Conservation (phyloP, 2,888 invertebrate genomes). For the Cenopis cana region DNA sequence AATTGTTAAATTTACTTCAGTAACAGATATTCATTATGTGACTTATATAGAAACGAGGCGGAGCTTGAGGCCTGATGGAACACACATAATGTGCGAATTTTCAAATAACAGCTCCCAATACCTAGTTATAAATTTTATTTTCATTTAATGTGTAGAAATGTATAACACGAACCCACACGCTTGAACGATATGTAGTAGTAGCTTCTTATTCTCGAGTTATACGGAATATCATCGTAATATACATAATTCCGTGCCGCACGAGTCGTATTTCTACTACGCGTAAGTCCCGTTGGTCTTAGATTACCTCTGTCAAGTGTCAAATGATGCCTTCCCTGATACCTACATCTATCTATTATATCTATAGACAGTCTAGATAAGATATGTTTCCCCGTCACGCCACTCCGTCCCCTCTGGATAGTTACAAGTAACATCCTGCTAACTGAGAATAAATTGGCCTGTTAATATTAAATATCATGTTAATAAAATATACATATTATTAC, state of each 20-base stretch:
- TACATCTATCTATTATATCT: constrained; percentile 23
- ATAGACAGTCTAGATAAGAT: constrained; percentile 22
- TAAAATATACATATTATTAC: background rate
- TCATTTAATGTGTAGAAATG: background rate
- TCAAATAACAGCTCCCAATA: background rate
- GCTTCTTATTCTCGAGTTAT: background rate
- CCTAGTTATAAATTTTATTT: background rate
- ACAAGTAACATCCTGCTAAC: constrained; percentile 15
- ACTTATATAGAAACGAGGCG: background rate
- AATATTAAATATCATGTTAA: constrained; percentile 1
- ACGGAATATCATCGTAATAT: background rate
- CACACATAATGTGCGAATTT: background rate
- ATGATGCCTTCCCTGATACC: constrained; percentile 19
- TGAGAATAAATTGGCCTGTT: constrained; percentile 11
- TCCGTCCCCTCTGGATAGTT: constrained; percentile 22
- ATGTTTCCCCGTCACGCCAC: constrained; percentile 9
- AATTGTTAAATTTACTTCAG: no score
- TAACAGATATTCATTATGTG: no score
- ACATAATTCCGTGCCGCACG: no score
- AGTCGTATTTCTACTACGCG: no score
- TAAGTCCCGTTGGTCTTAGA: constrained; percentile 8
- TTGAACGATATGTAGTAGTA: background rate
- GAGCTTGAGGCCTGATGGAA: no score
- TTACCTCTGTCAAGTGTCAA: constrained; percentile 18
- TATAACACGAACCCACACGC: background rate